Base-by-base conservation (phyloP, 2,797 vertebrate genomes). In the Typhlichthys eigenmanni region DNA sequence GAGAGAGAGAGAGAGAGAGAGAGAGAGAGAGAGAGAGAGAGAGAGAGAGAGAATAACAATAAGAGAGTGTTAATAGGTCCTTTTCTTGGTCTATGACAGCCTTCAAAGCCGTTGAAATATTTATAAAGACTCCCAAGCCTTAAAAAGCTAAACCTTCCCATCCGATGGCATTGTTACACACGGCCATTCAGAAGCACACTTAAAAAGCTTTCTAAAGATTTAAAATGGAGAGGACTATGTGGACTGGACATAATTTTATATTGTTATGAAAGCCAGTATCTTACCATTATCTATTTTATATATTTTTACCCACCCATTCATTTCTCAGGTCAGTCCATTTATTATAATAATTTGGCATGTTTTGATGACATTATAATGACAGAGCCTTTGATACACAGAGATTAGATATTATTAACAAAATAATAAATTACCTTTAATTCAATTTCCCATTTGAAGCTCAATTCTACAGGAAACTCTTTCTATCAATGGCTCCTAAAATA, bases 241-340 rank as follows among this genome's bases (percentile, higher is more conserved):
- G 16, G 16, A 17, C 16, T 8, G 38, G 38, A 43, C 8, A 43
- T 43, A 43, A 34, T 71, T 49, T 74, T 66, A 55, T 60, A 65
- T 32, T 67, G 32, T 61, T 61, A 48, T 55, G 45, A 64, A 51
- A 62, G 51, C 62, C 64, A 67, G 54, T 14, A 64, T 68, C 62
- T 76, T 11, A 47, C 60, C 60, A 57, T 47, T 63, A 38, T 62
- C 68, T 17, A 19, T 72, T 74, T 77, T 57, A 55, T 68, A 77
- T 73, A 64, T 51, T 66, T 72, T 69, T 69, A 55, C 29, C 29
- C 55, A 56, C 70, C 47, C 52, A 64, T 71, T 76, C 70, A 71
- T 78, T 82, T 60, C 76, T 56, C 69, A 87, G 84, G 84, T 86
- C 63, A 85, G 82, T 85, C 79, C 51, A 17, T 87, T 72, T 74